Evolutionary conservation across 1,140 invertebrate genomes (phyloP).

Genomic region (Brachionus calyciflorus): DNA sequence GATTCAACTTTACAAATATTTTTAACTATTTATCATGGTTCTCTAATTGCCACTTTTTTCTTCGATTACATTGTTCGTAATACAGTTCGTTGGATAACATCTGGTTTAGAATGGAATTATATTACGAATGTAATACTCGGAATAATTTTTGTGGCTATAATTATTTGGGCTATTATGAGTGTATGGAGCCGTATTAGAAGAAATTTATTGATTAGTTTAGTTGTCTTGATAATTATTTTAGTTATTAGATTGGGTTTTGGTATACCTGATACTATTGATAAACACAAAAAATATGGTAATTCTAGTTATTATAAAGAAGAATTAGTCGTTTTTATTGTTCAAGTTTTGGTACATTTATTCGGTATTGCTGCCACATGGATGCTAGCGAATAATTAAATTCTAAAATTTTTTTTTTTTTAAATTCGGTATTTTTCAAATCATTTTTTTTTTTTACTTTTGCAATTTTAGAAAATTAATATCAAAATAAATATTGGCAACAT

Average conservation of each 20-base stretch:
- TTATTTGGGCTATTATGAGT: conserved; percentile 38
- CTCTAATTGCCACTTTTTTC: conserved; percentile 24
- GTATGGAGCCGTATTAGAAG: conserved; percentile 41
- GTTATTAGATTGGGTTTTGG: conserved; percentile 17
- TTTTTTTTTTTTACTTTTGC: too few species aligned
- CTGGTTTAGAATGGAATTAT: conserved; percentile 22
- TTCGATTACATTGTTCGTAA: conserved; percentile 40
- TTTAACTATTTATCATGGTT: conserved; percentile 39
- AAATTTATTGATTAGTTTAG: conserved; percentile 25
- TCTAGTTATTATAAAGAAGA: conserved; percentile 35
- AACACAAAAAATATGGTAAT: background rate
- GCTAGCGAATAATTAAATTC: conserved; percentile 11
- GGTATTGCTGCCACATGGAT: conserved; percentile 33
- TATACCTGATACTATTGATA: conserved; percentile 15
- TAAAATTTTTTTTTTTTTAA: too few species aligned
- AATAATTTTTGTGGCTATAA: background rate
- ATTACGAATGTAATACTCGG: conserved; percentile 11
- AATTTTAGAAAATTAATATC: too few species aligned
- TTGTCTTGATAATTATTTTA: conserved; percentile 36
- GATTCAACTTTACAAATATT: conserved; percentile 39
- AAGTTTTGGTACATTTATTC: conserved; percentile 34
- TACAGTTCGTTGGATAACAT: conserved; percentile 33
- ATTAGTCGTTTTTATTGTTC: conserved; percentile 24
- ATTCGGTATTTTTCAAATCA: too few species aligned
- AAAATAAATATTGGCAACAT: too few species aligned